phyloP scores from a whole-genome alignment of 2,797 vertebrate genomes.

The Syngnathus rostellatus region DNA sequence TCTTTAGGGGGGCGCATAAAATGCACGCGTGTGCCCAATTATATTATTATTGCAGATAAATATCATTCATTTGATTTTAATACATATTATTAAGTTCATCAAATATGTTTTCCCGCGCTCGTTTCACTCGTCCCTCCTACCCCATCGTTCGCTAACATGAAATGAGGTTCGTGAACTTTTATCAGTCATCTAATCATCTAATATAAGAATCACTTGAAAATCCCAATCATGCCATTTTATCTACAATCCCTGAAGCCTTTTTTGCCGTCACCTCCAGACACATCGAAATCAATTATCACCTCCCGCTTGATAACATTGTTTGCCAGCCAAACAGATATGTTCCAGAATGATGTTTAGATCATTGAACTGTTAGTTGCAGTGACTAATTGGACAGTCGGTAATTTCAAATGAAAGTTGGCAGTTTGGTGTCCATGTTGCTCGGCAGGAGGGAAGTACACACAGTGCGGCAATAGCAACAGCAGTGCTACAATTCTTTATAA shows the following conservation, averaged over 20 bases:
- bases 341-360: neutral
- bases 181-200: neutral
- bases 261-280: neutral
- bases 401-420: slow-evolving; percentile 61
- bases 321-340: neutral
- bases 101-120: too few relatives aligned
- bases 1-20: too few relatives aligned
- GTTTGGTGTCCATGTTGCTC: slow-evolving; percentile 57
- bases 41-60: too few relatives aligned
- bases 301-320: neutral
- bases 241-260: neutral
- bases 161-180: too few relatives aligned
- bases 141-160: too few relatives aligned
- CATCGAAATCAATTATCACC: neutral
- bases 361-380: neutral
- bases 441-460: slow-evolving; percentile 50
- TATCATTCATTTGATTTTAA: too few relatives aligned
- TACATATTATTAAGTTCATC: too few relatives aligned
- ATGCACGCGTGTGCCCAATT: too few relatives aligned
- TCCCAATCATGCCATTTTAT: neutral
- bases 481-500: slow-evolving; percentile 54
- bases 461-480: slow-evolving; percentile 54
- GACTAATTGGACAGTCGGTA: slow-evolving; percentile 60
- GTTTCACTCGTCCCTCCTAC: too few relatives aligned
- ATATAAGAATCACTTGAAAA: neutral